Conservation (phyloP, 2,888 invertebrate genomes). For the Alloplasta piceator region DNA sequence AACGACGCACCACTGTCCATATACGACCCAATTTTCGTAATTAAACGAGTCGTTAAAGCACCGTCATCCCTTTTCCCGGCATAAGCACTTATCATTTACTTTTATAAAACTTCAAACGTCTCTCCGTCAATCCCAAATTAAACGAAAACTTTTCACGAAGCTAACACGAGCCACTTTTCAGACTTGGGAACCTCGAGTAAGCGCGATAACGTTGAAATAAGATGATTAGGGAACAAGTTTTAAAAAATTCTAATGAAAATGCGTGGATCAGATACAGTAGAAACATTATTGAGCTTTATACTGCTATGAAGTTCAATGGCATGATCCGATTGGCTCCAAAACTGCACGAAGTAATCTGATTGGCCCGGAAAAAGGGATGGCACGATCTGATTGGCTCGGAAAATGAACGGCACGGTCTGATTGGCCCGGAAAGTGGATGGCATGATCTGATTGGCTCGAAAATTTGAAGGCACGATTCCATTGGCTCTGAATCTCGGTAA, state of each 20-base stretch:
- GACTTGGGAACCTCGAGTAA: neutral
- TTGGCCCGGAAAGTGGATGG: neutral
- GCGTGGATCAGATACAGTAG: neutral
- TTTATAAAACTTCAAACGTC: slow-evolving; percentile 19
- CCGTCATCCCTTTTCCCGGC: slow-evolving; percentile 6
- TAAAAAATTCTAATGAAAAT: neutral
- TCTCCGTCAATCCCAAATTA: slow-evolving; percentile 20
- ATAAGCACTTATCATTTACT: slow-evolving; percentile 16
- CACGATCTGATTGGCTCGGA: too few relatives aligned
- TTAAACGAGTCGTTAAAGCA: slow-evolving; percentile 68
- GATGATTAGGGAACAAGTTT: neutral
- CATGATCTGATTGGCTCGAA: neutral
- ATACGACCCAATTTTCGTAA: slow-evolving; percentile 71
- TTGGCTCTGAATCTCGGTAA: neutral
- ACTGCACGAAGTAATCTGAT: too few relatives aligned
- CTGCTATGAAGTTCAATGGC: too few relatives aligned
- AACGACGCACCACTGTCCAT: slow-evolving; percentile 20
- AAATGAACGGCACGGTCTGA: neutral
- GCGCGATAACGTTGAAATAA: neutral
- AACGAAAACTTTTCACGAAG: slow-evolving; percentile 20
- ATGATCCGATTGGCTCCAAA: neutral
- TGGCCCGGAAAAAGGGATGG: too few relatives aligned
- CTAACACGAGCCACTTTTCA: neutral
- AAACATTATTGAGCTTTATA: too few relatives aligned
- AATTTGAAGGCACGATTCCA: neutral